phyloP scores from a whole-genome alignment of 1,140 invertebrate species.

The Metaphire vulgaris region DNA sequence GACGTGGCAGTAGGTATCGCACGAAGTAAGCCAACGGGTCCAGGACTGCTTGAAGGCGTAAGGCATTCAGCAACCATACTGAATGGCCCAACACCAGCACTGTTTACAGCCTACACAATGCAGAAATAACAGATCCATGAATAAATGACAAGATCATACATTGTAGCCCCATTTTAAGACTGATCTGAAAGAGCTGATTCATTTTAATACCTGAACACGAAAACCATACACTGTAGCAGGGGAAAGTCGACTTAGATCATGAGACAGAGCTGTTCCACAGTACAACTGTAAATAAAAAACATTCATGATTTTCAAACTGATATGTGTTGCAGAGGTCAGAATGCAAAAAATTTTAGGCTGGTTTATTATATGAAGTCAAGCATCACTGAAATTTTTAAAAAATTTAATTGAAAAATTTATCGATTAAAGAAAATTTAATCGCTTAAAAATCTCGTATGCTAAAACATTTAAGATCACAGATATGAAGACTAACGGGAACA shows the following conservation, averaged over 20 bases:
- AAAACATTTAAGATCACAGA: no score
- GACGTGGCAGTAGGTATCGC: constrained; percentile 60
- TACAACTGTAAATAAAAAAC: constrained; percentile 44
- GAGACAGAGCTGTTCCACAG: constrained; percentile 53
- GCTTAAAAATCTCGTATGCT: no score
- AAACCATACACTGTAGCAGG: constrained; percentile 74
- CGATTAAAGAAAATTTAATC: no score
- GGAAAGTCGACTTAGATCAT: constrained; percentile 65
- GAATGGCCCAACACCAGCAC: constrained; percentile 46
- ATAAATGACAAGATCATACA: background rate
- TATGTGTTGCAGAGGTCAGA: no score
- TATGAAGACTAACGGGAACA: background rate
- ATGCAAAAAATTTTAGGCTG: no score
- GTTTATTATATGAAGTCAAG: no score
- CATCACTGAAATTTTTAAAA: no score
- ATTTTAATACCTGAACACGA: constrained; percentile 58
- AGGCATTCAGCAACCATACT: constrained; percentile 39
- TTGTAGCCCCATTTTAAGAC: background rate
- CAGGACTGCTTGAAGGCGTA: constrained; percentile 48
- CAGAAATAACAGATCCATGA: background rate
- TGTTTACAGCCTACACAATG: constrained; percentile 43
- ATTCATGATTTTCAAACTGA: background rate
- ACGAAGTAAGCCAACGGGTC: constrained; percentile 55
- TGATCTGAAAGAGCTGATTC: background rate
- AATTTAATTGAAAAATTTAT: no score